A percentile compares a stretch with the other conserved stretches of the same genome.
Conservation (phyloP, 2,888 invertebrate species). For the Nebria salina region DNA sequence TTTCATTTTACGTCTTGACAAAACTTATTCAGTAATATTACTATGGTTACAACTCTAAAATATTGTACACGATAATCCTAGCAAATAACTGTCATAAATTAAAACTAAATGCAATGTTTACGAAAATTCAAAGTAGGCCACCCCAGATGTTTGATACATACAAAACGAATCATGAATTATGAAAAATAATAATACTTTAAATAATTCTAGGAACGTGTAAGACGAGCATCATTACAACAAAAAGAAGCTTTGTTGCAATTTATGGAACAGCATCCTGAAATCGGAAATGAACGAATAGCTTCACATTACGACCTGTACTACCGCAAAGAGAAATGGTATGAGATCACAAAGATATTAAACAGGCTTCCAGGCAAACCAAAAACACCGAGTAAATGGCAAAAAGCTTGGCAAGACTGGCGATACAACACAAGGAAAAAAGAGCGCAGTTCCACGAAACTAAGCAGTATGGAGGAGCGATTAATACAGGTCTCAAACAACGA, state of each 20-base stretch:
- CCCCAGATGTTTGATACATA: neutral
- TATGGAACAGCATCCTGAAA: conserved; percentile 36
- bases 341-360: conserved; percentile 23
- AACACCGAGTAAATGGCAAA: conserved; percentile 35
- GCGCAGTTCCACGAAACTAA: conserved; percentile 13
- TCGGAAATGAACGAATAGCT: conserved; percentile 25
- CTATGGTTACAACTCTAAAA: neutral
- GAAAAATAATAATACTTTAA: neutral
- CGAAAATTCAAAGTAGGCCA: neutral
- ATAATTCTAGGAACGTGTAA: conserved; percentile 23
- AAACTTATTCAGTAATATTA: neutral
- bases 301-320: conserved; percentile 29
- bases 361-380: conserved; percentile 38
- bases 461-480: conserved; percentile 18
- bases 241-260: conserved; percentile 34
- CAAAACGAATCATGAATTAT: neutral
- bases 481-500: conserved; percentile 10
- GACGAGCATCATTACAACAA: conserved; percentile 27
- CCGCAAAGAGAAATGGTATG: conserved; percentile 20
- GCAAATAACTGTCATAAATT: neutral
- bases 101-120: neutral
- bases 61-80: neutral
- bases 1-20: neutral
- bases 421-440: conserved; percentile 31
- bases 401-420: conserved; percentile 41